These are phyloP conservation scores for Sternarchorhynchus goeldii DNA, from an alignment of 2,797 vertebrate species.

Conservation along the genomic window DNA sequence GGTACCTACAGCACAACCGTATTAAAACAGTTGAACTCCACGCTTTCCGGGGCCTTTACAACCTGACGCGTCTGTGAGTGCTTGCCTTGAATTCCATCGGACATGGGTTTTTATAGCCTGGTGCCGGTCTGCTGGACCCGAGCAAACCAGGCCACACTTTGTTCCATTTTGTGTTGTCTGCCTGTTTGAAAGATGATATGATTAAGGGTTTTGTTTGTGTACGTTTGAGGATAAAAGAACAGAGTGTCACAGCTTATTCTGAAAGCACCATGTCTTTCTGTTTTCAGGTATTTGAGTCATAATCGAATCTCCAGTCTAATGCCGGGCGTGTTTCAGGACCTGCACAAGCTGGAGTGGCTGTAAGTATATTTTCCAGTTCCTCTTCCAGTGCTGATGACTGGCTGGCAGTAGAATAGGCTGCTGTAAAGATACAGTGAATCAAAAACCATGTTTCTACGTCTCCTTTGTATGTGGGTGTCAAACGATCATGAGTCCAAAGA, in stretches of 20 bases:
- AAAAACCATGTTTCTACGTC: too few species aligned
- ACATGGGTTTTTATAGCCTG: neutral
- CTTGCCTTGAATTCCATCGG: neutral
- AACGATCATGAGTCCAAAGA: neutral
- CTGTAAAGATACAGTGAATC: neutral
- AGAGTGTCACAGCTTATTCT: neutral
- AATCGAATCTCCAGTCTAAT: slow-evolving; percentile 86
- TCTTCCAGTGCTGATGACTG: neutral
- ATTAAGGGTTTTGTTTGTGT: neutral
- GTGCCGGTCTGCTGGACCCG: neutral
- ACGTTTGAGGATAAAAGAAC: neutral
- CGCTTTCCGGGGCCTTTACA: slow-evolving; percentile 89
- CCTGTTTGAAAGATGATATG: neutral
- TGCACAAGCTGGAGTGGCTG: slow-evolving; percentile 94
- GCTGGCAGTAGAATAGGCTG: neutral
- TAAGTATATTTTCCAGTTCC: slow-evolving; percentile 68
- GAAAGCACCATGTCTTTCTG: neutral
- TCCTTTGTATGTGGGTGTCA: neutral
- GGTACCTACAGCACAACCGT: slow-evolving; percentile 90
- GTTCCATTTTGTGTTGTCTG: neutral
- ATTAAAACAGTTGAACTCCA: slow-evolving; percentile 80
- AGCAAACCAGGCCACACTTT: neutral
- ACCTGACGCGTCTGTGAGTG: slow-evolving; percentile 92
- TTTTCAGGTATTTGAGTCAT: slow-evolving; percentile 86
- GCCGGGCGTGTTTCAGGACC: slow-evolving; percentile 88